A percentile compares a stretch with the other conserved stretches of the same genome.
These are phyloP conservation scores for Neosalanx taihuensis DNA, from an alignment of 2,797 vertebrate species.

Conservation along the genomic window DNA sequence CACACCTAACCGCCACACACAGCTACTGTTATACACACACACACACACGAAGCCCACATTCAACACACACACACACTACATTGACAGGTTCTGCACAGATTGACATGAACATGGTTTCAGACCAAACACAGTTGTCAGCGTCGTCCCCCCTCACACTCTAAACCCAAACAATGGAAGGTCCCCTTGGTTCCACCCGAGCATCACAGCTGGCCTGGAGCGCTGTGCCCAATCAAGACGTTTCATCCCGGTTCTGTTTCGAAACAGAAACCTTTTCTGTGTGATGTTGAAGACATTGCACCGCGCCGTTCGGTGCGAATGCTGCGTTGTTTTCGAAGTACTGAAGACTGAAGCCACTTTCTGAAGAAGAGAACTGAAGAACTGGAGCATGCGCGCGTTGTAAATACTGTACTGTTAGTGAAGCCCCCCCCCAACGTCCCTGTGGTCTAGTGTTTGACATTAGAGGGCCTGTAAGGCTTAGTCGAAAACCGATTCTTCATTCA, in stretches of 20 bases:
- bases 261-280: slow-evolving; percentile 27
- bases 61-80: slow-evolving; percentile 30
- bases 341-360: slow-evolving; percentile 70
- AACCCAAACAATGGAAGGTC: neutral
- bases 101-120: neutral
- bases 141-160: neutral
- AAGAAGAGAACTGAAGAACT: slow-evolving; percentile 38
- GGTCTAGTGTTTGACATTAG: slow-evolving; percentile 41
- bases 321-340: slow-evolving; percentile 60
- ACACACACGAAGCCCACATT: slow-evolving; percentile 28
- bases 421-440: slow-evolving; percentile 32
- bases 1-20: slow-evolving; percentile 14
- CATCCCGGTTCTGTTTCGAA: neutral
- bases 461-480: slow-evolving; percentile 15
- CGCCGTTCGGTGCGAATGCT: slow-evolving; percentile 44
- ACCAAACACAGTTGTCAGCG: neutral
- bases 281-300: slow-evolving; percentile 31
- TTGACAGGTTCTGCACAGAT: neutral
- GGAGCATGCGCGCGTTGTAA: slow-evolving; percentile 64
- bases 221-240: slow-evolving; percentile 8
- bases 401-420: slow-evolving; percentile 51
- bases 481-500: neutral
- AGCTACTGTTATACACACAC: slow-evolving; percentile 18
- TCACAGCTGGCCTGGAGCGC: slow-evolving; percentile 28
- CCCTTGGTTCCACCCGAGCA: slow-evolving; percentile 11